Evolutionary conservation across 2,888 invertebrate genomes (phyloP).

Genomic region (Muschampia plurimacula): DNA sequence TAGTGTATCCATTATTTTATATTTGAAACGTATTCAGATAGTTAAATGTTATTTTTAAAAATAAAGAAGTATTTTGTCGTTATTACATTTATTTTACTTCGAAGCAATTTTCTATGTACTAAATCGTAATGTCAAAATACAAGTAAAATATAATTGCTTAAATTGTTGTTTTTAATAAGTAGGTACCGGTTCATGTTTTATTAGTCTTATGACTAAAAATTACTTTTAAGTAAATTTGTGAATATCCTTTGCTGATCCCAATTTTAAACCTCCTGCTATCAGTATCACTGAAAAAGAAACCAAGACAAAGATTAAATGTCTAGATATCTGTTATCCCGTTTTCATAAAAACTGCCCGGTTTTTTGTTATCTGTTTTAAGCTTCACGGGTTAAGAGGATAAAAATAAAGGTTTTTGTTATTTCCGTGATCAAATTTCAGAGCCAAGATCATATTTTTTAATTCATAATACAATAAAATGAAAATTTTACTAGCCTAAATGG

Average conservation of each 20-base stretch:
- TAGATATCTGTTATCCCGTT: conserved; percentile 20
- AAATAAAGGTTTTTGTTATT: conserved; percentile 9
- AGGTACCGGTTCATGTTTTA: neutral
- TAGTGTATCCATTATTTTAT: too few species aligned
- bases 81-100: too few species aligned
- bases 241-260: neutral
- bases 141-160: neutral
- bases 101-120: too few species aligned
- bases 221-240: neutral
- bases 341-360: conserved; percentile 18
- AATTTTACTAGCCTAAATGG: neutral
- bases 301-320: conserved; percentile 29
- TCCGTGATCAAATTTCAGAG: conserved; percentile 6
- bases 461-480: conserved; percentile 1
- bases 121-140: neutral
- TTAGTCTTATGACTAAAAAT: neutral
- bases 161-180: neutral
- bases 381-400: conserved; percentile 24
- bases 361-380: conserved; percentile 12
- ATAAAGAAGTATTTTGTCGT: too few species aligned
- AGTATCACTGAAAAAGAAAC: conserved; percentile 13
- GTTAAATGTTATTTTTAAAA: too few species aligned
- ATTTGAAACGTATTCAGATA: neutral
- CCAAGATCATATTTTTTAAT: neutral
- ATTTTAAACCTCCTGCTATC: conserved; percentile 14